Evolutionary conservation across 2,797 vertebrate species (phyloP), one percentile per base, ranked within the genome.

Genomic region (Phrynocephalus vlangalii): DNA sequence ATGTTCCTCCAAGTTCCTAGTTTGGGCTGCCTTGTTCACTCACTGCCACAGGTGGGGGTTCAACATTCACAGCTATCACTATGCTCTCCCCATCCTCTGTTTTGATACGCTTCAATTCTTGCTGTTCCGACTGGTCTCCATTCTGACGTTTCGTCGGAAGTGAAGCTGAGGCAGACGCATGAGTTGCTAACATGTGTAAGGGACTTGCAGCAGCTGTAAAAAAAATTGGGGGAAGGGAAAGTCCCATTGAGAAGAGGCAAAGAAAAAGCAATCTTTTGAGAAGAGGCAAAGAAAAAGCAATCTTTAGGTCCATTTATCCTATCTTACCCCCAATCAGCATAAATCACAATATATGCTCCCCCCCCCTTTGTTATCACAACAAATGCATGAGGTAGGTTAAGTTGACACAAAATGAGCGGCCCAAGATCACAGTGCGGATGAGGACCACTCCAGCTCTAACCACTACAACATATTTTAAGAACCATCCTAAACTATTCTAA

Each of bases 81-180:
- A 96, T 94, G 26, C 92, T 95, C 84, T 97, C 97, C 0, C 96
- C 96, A 1, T 97, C 97, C 30, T 97, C 97, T 0, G 94, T 96
- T 96, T 98, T 99, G 90, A 96, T 91, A 60, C 98, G 97, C 97
- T 99, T 99, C n/a, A 97, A 95, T 82, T 98, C 98, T 0, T 98
- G 97, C 91, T 97, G 98, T 84, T 98, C 97, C 0, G 95, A 83
- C 94, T 97, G 97, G 87, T 97, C 98, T 66, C 98, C 98, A 0
- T 98, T 98, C 95, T 98, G 98, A 84, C 98, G 97, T 96, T 99
- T 99, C 52, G 98, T 99, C 44, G 98, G 98, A 73, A 99, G 98
- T 66, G 98, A 99, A 0, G 98, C 98, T 0, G 99, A 99, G 0
- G 98, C 98, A 0, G 99, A 99, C 0, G 99, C 98, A 3, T 99